Percentiles rank a stretch among this genome's conserved stretches.
Conservation (phyloP, 1,140 invertebrate species). For the Anastatus disparis region DNA sequence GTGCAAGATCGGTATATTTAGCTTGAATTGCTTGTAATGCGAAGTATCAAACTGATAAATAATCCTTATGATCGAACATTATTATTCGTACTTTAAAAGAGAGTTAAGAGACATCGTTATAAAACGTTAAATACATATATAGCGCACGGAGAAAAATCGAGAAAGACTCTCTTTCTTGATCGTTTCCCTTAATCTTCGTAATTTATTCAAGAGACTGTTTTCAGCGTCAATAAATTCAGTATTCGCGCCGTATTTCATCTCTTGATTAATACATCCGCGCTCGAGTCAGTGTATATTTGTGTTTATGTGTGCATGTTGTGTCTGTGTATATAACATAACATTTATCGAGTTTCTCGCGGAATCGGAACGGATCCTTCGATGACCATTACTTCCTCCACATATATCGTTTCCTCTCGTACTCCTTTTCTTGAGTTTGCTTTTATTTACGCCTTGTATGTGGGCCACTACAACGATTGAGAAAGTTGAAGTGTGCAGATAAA, state of each 20-base stretch:
- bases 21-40: too few relatives aligned
- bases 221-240: conserved; percentile 28
- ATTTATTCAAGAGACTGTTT: conserved; percentile 9
- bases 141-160: not conserved
- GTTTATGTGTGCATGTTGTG: too few relatives aligned
- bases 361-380: not conserved
- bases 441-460: too few relatives aligned
- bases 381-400: not conserved
- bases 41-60: conserved; percentile 8
- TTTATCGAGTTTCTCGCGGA: conserved; percentile 4
- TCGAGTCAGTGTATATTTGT: too few relatives aligned
- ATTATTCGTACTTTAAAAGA: not conserved
- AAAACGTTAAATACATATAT: too few relatives aligned
- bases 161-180: not conserved
- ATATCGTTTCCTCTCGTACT: not conserved
- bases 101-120: too few relatives aligned
- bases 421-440: too few relatives aligned
- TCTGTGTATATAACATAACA: not conserved
- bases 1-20: not conserved
- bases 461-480: not conserved
- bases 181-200: conserved; percentile 11
- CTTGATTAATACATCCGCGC: conserved; percentile 30
- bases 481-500: too few relatives aligned
- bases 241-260: conserved; percentile 17
- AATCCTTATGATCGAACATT: not conserved